Base-by-base conservation (phyloP, 92 coral and sea anemone species). In the Palythoa grandiflora region DNA sequence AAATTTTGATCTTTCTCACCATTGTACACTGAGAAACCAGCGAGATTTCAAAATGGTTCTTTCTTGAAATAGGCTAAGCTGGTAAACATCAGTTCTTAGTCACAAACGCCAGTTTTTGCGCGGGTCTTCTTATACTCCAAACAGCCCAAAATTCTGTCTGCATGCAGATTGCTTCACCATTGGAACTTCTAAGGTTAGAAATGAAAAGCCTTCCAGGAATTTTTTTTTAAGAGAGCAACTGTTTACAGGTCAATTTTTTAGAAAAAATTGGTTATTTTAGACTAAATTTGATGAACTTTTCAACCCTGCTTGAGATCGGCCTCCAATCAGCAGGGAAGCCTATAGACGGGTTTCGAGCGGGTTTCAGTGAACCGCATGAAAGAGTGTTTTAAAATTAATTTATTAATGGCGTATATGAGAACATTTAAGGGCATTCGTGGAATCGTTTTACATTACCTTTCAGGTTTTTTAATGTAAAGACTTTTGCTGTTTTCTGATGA, bases 1-100 rank as follows among this genome's bases (percentile, higher is more conserved):
- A 16, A 71, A 21, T 55, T 75, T 51, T 15, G 73, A 65, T 78
- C 77, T 77, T 95, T 95, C 98, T 65, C 98, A 95, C 81, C 93
- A 95, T 95, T 95, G 98, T 95, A 51, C 19, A 36, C 36, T 12
- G 16, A 70, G 47, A 50, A 74, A 86, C 78, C 66, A 66, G 50
- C 48, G 53, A 73, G 75, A 71, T 40, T 73, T 71, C 75, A 89
- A 91, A 88, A 88, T 88, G 92, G 77, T 72, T 75, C 83, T 59
- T 61, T 71, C 86, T 52, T 53, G 83, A 51, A 37, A 74, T 68
- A 78, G 85, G 38, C 79, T 87, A 87, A 28, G 38, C 86, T 59
- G 71, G 66, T 48, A 16, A 21, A 87, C 57, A 77, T 53, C 66
- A 71, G 39, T 83, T 65, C 28, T 39, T 51, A 55, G 73, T 63